A percentile compares a stretch with the other conserved stretches of the same genome.
phyloP scores from a whole-genome alignment of 2,797 vertebrate species.

The Emys orbicularis region DNA sequence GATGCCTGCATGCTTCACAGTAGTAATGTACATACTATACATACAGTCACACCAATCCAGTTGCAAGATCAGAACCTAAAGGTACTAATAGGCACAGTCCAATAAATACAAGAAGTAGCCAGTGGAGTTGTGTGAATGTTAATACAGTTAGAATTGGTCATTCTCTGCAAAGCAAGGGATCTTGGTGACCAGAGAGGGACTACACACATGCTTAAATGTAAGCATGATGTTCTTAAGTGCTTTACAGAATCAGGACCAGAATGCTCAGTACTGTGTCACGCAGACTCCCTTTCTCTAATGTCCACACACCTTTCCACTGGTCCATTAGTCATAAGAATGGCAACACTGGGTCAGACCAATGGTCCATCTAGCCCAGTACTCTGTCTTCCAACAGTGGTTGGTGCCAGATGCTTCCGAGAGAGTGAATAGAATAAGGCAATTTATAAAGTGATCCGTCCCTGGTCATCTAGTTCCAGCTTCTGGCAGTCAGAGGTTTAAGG shows the following conservation, averaged over 20 bases:
- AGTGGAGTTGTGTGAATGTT: neutral
- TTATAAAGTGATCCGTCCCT: neutral
- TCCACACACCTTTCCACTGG: neutral
- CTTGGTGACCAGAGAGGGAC: neutral
- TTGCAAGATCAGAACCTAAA: neutral
- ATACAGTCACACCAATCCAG: neutral
- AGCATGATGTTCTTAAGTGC: neutral
- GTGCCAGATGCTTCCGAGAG: neutral
- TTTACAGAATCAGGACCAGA: neutral
- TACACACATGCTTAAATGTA: neutral
- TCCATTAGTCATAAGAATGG: neutral
- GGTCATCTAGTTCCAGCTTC: neutral
- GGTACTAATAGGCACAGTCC: neutral
- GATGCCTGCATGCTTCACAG: neutral
- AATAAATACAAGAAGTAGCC: neutral
- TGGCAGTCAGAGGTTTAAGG: neutral
- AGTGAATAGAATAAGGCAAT: neutral
- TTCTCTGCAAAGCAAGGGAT: neutral
- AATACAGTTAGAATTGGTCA: neutral
- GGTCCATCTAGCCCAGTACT: too few species aligned
- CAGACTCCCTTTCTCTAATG: neutral
- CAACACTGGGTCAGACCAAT: too few species aligned
- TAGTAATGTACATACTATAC: neutral
- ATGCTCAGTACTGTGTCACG: neutral
- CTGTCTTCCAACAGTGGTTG: neutral